Conservation (phyloP, 2,113 vertebrate species). For the Rostratula benghalensis region DNA sequence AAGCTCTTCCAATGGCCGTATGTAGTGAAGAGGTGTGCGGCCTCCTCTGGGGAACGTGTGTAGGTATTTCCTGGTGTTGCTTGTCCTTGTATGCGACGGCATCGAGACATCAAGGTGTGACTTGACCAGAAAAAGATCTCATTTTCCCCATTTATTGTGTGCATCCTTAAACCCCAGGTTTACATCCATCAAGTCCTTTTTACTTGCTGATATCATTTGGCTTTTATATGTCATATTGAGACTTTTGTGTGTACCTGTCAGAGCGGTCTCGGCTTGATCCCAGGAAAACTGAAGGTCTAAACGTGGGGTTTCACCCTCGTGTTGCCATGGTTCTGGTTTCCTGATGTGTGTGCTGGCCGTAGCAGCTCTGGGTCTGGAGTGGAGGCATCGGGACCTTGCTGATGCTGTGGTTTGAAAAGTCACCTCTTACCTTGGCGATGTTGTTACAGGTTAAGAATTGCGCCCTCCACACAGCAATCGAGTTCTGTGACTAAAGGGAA, state of each 20-base stretch:
- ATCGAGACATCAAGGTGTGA: neutral
- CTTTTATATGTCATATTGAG: accelerated
- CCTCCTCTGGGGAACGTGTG: accelerated
- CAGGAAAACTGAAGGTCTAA: neutral
- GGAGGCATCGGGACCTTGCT: accelerated
- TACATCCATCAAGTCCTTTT: neutral
- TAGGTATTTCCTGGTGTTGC: neutral
- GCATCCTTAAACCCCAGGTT: neutral
- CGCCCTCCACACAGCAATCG: neutral
- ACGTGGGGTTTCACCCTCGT: neutral
- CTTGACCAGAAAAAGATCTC: neutral
- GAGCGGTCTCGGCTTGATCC: neutral
- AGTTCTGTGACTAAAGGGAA: neutral
- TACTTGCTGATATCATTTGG: neutral
- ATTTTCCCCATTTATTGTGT: accelerated
- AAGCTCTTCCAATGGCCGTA: accelerated
- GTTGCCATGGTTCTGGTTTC: accelerated
- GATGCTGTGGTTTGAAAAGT: neutral
- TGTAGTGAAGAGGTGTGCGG: neutral
- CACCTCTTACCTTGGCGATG: neutral
- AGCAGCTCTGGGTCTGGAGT: neutral
- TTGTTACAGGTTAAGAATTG: neutral
- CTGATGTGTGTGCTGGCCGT: accelerated
- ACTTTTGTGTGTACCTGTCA: neutral
- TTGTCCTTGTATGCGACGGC: neutral